These are phyloP conservation scores for Drosophila anomalata DNA, from an alignment of 2,888 invertebrate genomes.

Conservation along the genomic window DNA sequence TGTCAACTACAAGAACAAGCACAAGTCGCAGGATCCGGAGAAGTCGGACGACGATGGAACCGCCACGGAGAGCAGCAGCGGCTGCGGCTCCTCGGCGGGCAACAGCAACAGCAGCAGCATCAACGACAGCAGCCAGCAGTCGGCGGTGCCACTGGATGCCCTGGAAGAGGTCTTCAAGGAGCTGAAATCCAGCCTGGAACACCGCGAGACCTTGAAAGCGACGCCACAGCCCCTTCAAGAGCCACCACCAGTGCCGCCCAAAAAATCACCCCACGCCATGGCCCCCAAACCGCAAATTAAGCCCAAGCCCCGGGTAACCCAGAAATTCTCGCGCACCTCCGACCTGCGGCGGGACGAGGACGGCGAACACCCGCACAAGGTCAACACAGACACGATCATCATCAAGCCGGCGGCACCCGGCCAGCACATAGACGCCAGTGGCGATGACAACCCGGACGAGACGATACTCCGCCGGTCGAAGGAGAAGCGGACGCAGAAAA, in stretches of 20 bases:
- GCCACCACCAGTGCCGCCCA: slow-evolving; percentile 84
- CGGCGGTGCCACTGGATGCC: slow-evolving; percentile 66
- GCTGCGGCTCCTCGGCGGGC: slow-evolving; percentile 73
- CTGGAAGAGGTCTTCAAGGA: slow-evolving; percentile 81
- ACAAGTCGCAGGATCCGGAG: slow-evolving; percentile 86
- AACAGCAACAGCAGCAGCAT: slow-evolving; percentile 81
- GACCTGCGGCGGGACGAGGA: slow-evolving; percentile 81
- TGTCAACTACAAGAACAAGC: slow-evolving; percentile 89
- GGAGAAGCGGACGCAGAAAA: slow-evolving; percentile 82
- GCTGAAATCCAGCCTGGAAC: slow-evolving; percentile 75
- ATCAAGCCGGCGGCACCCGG: slow-evolving; percentile 79
- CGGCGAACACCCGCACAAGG: slow-evolving; percentile 57
- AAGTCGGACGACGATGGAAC: slow-evolving; percentile 80
- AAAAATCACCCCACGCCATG: slow-evolving; percentile 83
- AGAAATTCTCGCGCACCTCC: slow-evolving; percentile 83
- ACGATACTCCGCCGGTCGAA: slow-evolving; percentile 83
- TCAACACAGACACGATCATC: slow-evolving; percentile 82
- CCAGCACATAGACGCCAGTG: slow-evolving; percentile 76
- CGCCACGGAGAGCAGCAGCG: slow-evolving; percentile 70
- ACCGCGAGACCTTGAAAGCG: slow-evolving; percentile 77
- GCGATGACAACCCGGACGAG: slow-evolving; percentile 83
- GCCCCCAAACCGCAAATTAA: slow-evolving; percentile 85
- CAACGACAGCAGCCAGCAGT: slow-evolving; percentile 79
- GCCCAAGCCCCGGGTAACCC: slow-evolving; percentile 84
- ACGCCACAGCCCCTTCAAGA: slow-evolving; percentile 65